phyloP scores from a whole-genome alignment of 2,888 invertebrate genomes.

The Nemotelus pantherinus region DNA sequence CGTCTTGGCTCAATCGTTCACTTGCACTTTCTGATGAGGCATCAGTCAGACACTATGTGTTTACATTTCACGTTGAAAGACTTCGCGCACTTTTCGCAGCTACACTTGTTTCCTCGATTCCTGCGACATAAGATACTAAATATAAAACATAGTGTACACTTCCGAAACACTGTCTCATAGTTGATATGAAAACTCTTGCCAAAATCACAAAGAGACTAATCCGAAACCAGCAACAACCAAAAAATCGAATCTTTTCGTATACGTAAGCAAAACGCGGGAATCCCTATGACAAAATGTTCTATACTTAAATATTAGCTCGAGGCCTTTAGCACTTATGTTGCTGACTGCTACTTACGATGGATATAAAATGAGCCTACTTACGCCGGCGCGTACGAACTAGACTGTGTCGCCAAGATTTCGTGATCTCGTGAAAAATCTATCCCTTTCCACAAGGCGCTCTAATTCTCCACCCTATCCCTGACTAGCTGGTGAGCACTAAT shows the following conservation, averaged over 20 bases:
- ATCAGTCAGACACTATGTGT: conserved; percentile 28
- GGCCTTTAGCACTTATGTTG: background rate
- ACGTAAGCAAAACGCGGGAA: conserved; percentile 45
- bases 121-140: conserved; percentile 29
- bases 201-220: conserved; percentile 3
- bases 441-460: conserved; percentile 14
- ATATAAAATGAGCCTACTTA: conserved; percentile 3
- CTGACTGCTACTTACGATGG: conserved; percentile 10
- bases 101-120: conserved; percentile 38
- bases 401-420: background rate
- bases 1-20: background rate
- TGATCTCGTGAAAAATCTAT: conserved; percentile 30
- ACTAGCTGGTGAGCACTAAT: conserved; percentile 28
- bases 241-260: background rate
- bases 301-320: conserved; percentile 38
- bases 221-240: conserved; percentile 20
- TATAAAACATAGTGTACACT: conserved; percentile 42
- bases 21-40: conserved; percentile 7
- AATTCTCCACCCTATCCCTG: background rate
- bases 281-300: conserved; percentile 50
- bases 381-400: background rate
- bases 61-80: background rate
- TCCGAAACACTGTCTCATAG: conserved; percentile 42
- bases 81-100: conserved; percentile 6
- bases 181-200: conserved; percentile 1